Evolutionary conservation across 1,140 invertebrate species (phyloP).

Genomic region (Zaprionus lachaisei): DNA sequence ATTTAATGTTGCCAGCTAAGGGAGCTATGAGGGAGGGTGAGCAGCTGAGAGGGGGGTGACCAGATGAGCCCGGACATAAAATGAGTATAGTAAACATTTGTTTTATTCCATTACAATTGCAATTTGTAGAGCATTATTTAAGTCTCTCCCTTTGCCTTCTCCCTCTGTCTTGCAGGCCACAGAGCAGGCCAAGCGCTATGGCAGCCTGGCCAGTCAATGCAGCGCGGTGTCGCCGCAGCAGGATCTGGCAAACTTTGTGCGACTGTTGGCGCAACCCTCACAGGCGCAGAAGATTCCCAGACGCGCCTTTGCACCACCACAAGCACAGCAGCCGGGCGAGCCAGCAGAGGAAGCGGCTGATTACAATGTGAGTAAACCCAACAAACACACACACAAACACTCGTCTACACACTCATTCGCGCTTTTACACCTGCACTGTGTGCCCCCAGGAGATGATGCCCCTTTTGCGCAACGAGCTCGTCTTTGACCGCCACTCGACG

Average conservation of each 20-base stretch:
- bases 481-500: conserved; percentile 92
- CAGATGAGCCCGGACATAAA: neutral
- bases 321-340: conserved; percentile 85
- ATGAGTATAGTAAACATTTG: neutral
- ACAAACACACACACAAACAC: neutral
- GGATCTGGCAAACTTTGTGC: conserved; percentile 90
- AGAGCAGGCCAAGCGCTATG: conserved; percentile 91
- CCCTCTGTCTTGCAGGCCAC: conserved; percentile 86
- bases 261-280: conserved; percentile 87
- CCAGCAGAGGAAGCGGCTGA: conserved; percentile 71
- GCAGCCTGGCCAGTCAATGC: conserved; percentile 89
- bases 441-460: conserved; percentile 87
- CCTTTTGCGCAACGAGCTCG: conserved; percentile 92
- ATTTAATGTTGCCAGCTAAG: conserved; percentile 41
- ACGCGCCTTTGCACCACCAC: conserved; percentile 89
- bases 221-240: conserved; percentile 88
- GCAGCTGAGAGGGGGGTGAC: neutral
- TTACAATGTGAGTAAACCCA: conserved; percentile 70
- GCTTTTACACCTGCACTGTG: conserved; percentile 8
- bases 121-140: neutral
- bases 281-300: conserved; percentile 86
- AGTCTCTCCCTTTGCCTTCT: neutral
- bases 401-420: neutral
- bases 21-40: neutral
- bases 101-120: conserved; percentile 4